Evolutionary conservation across 2,888 invertebrate genomes (phyloP).

Genomic region (Apamea sordens): DNA sequence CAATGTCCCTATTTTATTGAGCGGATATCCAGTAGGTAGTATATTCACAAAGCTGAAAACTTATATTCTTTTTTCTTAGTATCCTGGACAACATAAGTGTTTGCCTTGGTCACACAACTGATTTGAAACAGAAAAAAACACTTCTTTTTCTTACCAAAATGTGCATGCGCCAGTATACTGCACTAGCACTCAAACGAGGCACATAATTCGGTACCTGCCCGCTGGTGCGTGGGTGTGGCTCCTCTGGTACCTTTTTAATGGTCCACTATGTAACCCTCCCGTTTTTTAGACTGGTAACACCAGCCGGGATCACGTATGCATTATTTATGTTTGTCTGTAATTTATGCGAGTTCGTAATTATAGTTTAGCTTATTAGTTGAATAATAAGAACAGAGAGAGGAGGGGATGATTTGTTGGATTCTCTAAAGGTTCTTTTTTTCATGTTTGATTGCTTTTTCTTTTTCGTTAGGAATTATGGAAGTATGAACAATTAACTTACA

Average conservation of each 20-base stretch:
- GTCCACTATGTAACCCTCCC: slow-evolving; percentile 39
- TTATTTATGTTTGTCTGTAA: slow-evolving; percentile 57
- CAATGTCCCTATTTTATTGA: slow-evolving; percentile 38
- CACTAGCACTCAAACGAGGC: slow-evolving; percentile 42
- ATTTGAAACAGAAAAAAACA: neutral
- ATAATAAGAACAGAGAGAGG: slow-evolving; percentile 1
- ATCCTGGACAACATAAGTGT: neutral
- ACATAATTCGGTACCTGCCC: slow-evolving; percentile 36
- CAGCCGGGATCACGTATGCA: slow-evolving; percentile 33
- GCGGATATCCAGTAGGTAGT: slow-evolving; percentile 45
- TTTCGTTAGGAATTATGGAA: neutral
- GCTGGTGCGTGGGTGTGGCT: slow-evolving; percentile 28
- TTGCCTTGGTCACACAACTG: neutral
- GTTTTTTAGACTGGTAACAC: slow-evolving; percentile 44
- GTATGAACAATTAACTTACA: neutral
- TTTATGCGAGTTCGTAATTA: slow-evolving; percentile 53
- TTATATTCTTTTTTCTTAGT: neutral
- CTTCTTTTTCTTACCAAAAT: neutral
- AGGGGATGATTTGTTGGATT: neutral
- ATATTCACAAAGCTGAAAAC: slow-evolving; percentile 11
- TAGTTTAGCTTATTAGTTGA: slow-evolving; percentile 44
- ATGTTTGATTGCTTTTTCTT: neutral
- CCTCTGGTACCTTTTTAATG: slow-evolving; percentile 39
- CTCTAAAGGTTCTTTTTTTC: neutral
- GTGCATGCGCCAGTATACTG: slow-evolving; percentile 9